Evolutionary conservation across 2,113 vertebrate species (phyloP), one percentile per base, ranked within the genome.

Genomic region (Dipodomys ordii): DNA sequence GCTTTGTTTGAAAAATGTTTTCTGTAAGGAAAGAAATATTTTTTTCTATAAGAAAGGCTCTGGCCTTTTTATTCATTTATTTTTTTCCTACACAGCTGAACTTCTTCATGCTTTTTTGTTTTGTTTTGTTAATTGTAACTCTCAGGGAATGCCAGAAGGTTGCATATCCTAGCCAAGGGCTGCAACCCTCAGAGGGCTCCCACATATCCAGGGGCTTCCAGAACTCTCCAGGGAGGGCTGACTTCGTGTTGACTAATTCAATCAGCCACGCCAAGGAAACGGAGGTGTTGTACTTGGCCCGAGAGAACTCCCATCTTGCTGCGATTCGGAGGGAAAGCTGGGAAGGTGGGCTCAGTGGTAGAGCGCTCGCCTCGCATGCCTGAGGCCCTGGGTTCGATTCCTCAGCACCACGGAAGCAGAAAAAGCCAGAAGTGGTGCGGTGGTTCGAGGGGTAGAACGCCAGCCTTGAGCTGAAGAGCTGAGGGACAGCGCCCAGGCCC

Each of bases 241-340:
- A 28, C 79, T 62, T 72, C 46, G 69, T 77, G 90, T 82, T 44
- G 65, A 32, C 78, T 94, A 91, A 97, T 93, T 94, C 62, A 95
- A 94, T 94, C 69, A 94, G 27, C 49, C 74, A n/a, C 9, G n/a
- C 44, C 76, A 90, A 90, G 93, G 87, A 94, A 95, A 69, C 30
- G 27, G 35, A 85, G 74, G 78, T 85, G 93, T 88, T 93, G 53
- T 74, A 30, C 39, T 93, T 94, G 82, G 74, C 95, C 87, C 82
- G 90, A 28, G 87, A 65, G 78, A 85, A 67, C 89, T 94, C 92
- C 86, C 82, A 76, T 90, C 84, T 67, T 46, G n/a, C 15, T 83
- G 64, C 83, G 92, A 79, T 93, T 57, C 84, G 87, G 71, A 94
- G 65, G 68, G 78, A 93, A 87, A 25, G 39, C 65, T 85, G 72